These are phyloP conservation scores for Pelvicachromis taeniatus DNA, from an alignment of 2,113 vertebrate species.

Conservation along the genomic window DNA sequence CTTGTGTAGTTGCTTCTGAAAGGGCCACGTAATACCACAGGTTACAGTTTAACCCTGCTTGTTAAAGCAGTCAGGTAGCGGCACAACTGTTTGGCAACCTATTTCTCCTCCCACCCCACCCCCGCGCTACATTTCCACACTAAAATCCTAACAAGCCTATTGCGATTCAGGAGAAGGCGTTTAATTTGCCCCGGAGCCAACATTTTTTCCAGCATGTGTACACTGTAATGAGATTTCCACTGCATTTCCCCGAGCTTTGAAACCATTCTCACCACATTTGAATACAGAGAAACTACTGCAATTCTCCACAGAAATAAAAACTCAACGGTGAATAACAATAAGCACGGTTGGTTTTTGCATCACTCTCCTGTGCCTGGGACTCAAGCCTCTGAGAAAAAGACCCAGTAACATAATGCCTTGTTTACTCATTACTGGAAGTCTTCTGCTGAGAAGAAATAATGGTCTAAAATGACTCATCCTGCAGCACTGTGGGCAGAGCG, in stretches of 20 bases:
- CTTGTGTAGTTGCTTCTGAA: neutral
- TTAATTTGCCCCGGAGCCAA: slow-evolving; percentile 59
- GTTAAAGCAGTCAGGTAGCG: slow-evolving; percentile 39
- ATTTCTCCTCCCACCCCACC: neutral
- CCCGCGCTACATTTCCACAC: slow-evolving; percentile 39
- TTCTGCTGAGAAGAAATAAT: slow-evolving; percentile 47
- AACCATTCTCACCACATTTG: slow-evolving; percentile 47
- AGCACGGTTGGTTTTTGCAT: slow-evolving; percentile 37
- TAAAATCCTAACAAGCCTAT: slow-evolving; percentile 59
- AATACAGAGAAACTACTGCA: slow-evolving; percentile 38
- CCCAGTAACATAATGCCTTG: slow-evolving; percentile 30
- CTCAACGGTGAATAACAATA: slow-evolving; percentile 57
- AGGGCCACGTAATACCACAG: slow-evolving; percentile 21
- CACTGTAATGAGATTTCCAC: slow-evolving; percentile 65
- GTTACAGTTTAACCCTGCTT: slow-evolving; percentile 56
- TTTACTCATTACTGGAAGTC: slow-evolving; percentile 52
- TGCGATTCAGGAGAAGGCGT: slow-evolving; percentile 58
- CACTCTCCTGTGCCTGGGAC: slow-evolving; percentile 8
- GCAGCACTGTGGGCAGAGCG: slow-evolving; percentile 42
- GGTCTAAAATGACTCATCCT: slow-evolving; percentile 52
- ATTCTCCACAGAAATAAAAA: slow-evolving; percentile 50
- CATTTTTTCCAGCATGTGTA: slow-evolving; percentile 56
- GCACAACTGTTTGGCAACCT: neutral
- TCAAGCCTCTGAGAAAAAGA: slow-evolving; percentile 2
- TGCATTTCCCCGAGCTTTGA: slow-evolving; percentile 51